These are phyloP conservation scores for Proteles cristata DNA, from an alignment of 2,113 vertebrate species.

Conservation along the genomic window DNA sequence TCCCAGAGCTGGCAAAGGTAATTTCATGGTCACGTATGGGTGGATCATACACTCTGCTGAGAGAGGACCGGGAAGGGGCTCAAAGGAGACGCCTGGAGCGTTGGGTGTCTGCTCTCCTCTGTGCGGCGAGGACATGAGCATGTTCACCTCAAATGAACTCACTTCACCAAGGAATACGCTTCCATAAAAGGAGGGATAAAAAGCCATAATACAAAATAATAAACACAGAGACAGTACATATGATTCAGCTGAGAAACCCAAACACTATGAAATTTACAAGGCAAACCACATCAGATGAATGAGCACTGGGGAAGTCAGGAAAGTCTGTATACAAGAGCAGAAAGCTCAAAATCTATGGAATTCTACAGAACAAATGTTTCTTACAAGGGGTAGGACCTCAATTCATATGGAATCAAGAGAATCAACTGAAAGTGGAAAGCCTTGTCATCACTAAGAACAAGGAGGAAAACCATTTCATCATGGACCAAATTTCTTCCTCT, in stretches of 20 bases:
- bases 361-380: background rate
- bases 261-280: background rate
- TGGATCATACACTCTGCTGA: background rate
- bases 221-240: background rate
- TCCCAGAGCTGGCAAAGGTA: background rate
- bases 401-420: background rate
- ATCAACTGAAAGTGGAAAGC: background rate
- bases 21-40: fast-evolving
- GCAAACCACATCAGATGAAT: background rate
- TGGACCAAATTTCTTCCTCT: background rate
- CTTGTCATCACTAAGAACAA: background rate
- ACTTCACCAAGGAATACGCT: background rate
- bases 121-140: background rate
- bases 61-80: background rate
- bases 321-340: background rate
- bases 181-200: background rate
- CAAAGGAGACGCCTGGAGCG: background rate
- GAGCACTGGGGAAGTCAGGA: background rate
- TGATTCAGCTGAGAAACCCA: background rate
- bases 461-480: background rate
- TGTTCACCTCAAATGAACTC: background rate
- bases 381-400: background rate
- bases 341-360: background rate
- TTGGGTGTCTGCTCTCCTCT: background rate
- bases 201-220: background rate